Base-by-base conservation (phyloP, 1,140 invertebrate species). In the Artemia franciscana region DNA sequence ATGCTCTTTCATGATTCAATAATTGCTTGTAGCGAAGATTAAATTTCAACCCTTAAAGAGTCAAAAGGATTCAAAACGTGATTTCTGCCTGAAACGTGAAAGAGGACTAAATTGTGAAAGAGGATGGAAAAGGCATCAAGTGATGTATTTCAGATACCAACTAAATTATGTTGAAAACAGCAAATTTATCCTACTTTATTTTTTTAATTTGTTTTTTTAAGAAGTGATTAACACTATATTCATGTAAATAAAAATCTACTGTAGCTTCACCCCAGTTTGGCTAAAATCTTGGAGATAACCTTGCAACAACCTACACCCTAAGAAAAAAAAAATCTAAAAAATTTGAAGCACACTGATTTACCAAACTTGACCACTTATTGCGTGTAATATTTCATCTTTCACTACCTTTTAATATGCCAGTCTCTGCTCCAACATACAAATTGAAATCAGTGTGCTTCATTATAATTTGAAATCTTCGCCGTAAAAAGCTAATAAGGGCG, bases 371-470 rank as follows among this genome's bases (percentile, higher is more conserved):
- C 21, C 27, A 60, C 23, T 39, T 60, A 63, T 24, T 21, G 18
- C 30, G 4, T 60, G 56, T 28, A 28, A 56, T 12, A 12, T 28
- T 5, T 27, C n/a, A 39, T 26, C 28, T 58, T 60, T 25, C 61
- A 26, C 62, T 65, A 72, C 76, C 76, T 71, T 78, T 78, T 18
- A 78, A 68, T 59, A 76, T 65, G 0, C 77, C 77, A 1, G 71
- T 74, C 66, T 75, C 74, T 7, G 76, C 67, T 2, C 76, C 77
- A 60, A 73, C 72, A 68, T 69, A 76, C 63, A 76, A 69, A 69
- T 75, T 72, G 62, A 68, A 71, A 61, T 69, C 66, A 26, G 24
- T 24, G 9, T 26, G 30, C 60, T 28, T 60, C 30, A 23, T 60
- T 23, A n/a, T 26, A 23, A 59, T 30, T 21, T 26, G 30, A 21